These are phyloP conservation scores for Galerucella nymphaeae DNA, from an alignment of 2,888 invertebrate genomes.

Conservation along the genomic window DNA sequence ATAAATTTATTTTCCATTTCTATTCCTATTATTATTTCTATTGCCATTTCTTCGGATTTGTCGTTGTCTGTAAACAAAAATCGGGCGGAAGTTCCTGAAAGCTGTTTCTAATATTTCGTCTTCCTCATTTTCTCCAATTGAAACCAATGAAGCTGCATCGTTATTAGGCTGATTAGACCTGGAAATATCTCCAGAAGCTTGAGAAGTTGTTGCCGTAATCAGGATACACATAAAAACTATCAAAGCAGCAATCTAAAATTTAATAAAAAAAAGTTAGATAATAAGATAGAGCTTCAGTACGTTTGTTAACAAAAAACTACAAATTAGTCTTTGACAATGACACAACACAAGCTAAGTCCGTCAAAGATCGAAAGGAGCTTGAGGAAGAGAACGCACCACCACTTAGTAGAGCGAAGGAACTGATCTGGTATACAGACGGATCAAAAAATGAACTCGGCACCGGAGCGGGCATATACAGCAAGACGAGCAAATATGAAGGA, in stretches of 20 bases:
- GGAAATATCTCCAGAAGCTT: background rate
- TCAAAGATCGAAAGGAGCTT: too few species aligned
- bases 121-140: slow-evolving; percentile 18
- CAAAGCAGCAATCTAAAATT: slow-evolving; percentile 1
- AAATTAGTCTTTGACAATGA: too few species aligned
- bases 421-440: too few species aligned
- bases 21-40: slow-evolving; percentile 19
- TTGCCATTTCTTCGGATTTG: slow-evolving; percentile 9
- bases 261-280: background rate
- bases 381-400: too few species aligned
- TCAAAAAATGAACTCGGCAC: too few species aligned
- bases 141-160: background rate
- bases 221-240: background rate
- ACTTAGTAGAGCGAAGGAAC: too few species aligned
- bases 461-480: too few species aligned
- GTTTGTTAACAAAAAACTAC: too few species aligned
- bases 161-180: background rate
- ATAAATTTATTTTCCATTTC: slow-evolving; percentile 28
- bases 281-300: too few species aligned
- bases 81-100: slow-evolving; percentile 32
- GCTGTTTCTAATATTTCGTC: slow-evolving; percentile 39
- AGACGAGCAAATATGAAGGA: too few species aligned
- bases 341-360: too few species aligned
- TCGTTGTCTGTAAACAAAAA: slow-evolving; percentile 35
- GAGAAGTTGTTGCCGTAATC: background rate